Evolutionary conservation across 2,888 invertebrate genomes (phyloP).

Genomic region (Nasonia oneida): DNA sequence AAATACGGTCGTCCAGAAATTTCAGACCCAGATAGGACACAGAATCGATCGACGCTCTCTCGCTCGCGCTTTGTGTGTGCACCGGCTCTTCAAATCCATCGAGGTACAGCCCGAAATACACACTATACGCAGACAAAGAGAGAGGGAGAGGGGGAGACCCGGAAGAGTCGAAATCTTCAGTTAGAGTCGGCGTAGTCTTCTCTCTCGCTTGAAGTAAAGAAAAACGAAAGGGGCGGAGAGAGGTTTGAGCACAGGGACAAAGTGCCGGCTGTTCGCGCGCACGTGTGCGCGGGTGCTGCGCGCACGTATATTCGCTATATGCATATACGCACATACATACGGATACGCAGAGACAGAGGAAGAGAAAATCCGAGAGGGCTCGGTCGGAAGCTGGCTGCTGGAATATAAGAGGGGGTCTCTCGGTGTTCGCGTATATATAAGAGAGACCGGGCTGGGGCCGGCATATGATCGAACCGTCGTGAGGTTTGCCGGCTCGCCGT

Average conservation of each 20-base stretch:
- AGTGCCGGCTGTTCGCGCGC: slow-evolving; percentile 23
- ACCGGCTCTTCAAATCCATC: not conserved
- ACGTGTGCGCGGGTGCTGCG: not conserved
- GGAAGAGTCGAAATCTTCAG: not conserved
- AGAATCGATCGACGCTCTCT: not conserved
- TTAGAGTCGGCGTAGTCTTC: not conserved
- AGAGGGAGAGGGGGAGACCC: too few relatives aligned
- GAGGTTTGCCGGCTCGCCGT: slow-evolving; percentile 56
- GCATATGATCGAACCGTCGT: slow-evolving; percentile 62
- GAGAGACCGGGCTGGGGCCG: slow-evolving; percentile 37
- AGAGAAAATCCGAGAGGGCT: slow-evolving; percentile 6
- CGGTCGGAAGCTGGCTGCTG: not conserved
- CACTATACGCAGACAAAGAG: too few relatives aligned
- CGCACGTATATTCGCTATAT: not conserved
- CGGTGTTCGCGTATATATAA: slow-evolving; percentile 5
- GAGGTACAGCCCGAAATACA: not conserved
- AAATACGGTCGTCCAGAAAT: not conserved
- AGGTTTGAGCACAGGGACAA: not conserved
- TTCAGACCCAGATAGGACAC: not conserved
- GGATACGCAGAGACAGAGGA: not conserved
- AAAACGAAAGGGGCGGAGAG: too few relatives aligned
- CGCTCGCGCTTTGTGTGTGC: not conserved
- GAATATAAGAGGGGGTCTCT: not conserved
- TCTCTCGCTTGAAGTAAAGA: not conserved
- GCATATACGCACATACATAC: not conserved